Base-by-base conservation (phyloP, 2,888 invertebrate species). In the Coecobrya sp. region DNA sequence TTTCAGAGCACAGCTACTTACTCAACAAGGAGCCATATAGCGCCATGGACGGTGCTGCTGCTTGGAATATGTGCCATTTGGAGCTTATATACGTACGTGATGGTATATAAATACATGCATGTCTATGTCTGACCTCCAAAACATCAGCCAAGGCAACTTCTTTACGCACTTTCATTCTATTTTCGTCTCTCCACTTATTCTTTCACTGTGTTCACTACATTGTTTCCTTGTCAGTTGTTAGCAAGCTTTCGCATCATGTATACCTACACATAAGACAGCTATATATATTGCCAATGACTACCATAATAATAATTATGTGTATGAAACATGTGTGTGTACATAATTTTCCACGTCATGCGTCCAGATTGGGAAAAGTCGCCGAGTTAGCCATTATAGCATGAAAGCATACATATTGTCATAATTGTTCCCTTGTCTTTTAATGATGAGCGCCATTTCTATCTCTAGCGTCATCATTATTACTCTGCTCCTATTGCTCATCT, bases 91-190 rank as follows among this genome's bases (percentile, higher is more conserved):
- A 36, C n/a, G n/a, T n/a, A n/a, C n/a, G n/a, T 22, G 16, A 16
- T 16, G 30, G 89, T 85, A 19, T 84, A 16, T 68, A 27, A 27
- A 30, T 62, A 13, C n/a, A 76, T 30, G 62, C 42, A 76, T 49
- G 85, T 55, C 5, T 25, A 76, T 52, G 70, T 45, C 68, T 91
- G 86, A 91, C 91, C 91, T 91, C 91, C 70, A 91, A 91, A 86
- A 79, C 86, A 79, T 1, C 82, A 70, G 45, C 81, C 91, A 91
- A 91, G 91, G 91, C 91, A 91, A 91, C 81, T 68, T 16, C 70
- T 91, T 27, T 70, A 91, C 86, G 91, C 91, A 91, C 91, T 91
- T 86, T 86, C 86, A 55, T 86, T 86, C 91, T 91, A 91, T 91
- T 91, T 86, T 86, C 27, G 91, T 52, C 91, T 55, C 45, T 89